Conservation (phyloP, 2,113 vertebrate genomes). For the Struthio camelus region DNA sequence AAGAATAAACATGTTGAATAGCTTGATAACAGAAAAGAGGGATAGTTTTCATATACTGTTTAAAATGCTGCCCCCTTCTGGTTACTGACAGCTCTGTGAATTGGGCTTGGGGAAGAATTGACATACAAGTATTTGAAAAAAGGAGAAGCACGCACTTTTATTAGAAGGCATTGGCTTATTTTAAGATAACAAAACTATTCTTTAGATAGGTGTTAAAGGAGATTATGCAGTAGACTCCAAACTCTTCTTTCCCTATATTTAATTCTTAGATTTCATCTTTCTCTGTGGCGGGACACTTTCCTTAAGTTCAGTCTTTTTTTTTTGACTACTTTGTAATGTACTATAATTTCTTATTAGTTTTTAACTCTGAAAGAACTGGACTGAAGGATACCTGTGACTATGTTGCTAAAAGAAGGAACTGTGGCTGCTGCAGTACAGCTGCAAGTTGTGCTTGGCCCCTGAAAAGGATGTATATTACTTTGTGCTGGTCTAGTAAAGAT, state of each 20-base stretch:
- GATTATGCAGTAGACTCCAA: not conserved
- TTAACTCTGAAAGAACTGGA: not conserved
- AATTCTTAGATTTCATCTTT: no score
- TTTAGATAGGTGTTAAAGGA: not conserved
- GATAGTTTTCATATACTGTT: not conserved
- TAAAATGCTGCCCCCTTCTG: conserved; percentile 75
- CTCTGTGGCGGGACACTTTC: no score
- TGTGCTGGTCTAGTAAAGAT: not conserved
- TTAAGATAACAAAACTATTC: no score
- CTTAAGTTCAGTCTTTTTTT: no score
- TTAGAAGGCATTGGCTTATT: no score
- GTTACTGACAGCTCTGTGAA: not conserved
- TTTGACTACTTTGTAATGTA: not conserved
- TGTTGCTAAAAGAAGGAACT: not conserved
- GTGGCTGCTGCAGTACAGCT: not conserved
- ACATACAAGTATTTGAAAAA: accelerated
- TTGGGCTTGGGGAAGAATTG: not conserved
- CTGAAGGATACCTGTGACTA: not conserved
- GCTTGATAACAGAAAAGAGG: not conserved
- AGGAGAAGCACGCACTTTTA: not conserved
- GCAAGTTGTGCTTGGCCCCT: not conserved
- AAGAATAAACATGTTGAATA: accelerated
- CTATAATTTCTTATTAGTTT: not conserved
- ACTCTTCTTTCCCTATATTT: not conserved
- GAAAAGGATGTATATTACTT: not conserved